Evolutionary conservation across 2,888 invertebrate species (phyloP), one percentile per base, ranked within the genome.

Genomic region (Cosmopolites sordidus): DNA sequence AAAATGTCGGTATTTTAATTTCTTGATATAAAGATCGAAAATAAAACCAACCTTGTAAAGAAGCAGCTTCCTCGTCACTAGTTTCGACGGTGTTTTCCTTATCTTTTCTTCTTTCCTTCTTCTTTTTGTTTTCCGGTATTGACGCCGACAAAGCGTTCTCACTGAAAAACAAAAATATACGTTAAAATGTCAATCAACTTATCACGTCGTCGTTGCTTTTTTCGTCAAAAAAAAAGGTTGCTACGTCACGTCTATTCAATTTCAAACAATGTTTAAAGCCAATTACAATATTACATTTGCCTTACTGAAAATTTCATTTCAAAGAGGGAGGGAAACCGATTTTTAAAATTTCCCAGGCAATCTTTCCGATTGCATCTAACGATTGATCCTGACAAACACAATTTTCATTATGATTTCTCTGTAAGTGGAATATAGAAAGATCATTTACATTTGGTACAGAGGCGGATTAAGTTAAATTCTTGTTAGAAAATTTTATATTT

Each of bases 11-110:
- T n/a, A n/a, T n/a, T n/a, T n/a, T n/a, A n/a, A n/a, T n/a, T n/a
- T n/a, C n/a, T n/a, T n/a, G n/a, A n/a, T n/a, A n/a, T n/a, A n/a
- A n/a, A n/a, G n/a, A n/a, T n/a, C n/a, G n/a, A n/a, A n/a, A n/a
- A n/a, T n/a, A n/a, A n/a, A n/a, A 71, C 79, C 75, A 73, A 82
- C 82, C 80, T 76, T 79, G 79, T 56, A 72, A 67, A 64, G 80
- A 80, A 48, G 71, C 63, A 43, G 75, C 75, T 55, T 83, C 83
- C 61, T 82, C 82, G 60, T 81, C 82, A 59, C 80, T 82, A 22
- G 80, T 82, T 71, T 79, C 76, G 11, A 73, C 64, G 16, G 70
- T 61, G 30, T 79, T 75, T 58, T 78, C 79, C 55, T 76, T 74
- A 61, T 79, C 79, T 67, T 76, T 76, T 73, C 80, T 79, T 64